phyloP scores from a whole-genome alignment of 2,888 invertebrate species.

The Rhingia campestris region DNA sequence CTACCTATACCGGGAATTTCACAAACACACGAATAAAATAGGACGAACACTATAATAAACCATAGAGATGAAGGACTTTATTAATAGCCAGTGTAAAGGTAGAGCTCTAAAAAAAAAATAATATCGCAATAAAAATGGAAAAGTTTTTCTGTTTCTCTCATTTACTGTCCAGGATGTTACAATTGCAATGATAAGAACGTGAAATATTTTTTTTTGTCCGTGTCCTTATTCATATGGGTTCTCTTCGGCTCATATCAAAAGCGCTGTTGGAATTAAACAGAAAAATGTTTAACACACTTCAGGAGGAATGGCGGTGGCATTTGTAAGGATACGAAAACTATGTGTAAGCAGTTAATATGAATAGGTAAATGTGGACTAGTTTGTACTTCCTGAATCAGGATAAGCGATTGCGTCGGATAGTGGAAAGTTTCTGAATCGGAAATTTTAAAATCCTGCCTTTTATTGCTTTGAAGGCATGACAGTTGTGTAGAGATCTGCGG shows the following conservation, averaged over 20 bases:
- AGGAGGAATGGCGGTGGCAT: not conserved
- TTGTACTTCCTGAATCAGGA: too few species aligned
- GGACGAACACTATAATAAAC: not conserved
- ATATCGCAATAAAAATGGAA: not conserved
- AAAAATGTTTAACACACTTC: slow-evolving; percentile 41
- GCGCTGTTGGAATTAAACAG: slow-evolving; percentile 9
- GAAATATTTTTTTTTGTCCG: slow-evolving; percentile 2
- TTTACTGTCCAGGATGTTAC: slow-evolving; percentile 34
- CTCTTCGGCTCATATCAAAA: slow-evolving; percentile 23
- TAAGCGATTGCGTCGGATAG: too few species aligned
- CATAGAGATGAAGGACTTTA: slow-evolving; percentile 40
- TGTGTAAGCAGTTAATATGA: slow-evolving; percentile 17
- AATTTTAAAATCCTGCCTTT: too few species aligned
- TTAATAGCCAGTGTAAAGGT: slow-evolving; percentile 31
- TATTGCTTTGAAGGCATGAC: too few species aligned
- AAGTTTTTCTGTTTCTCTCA: slow-evolving; percentile 13
- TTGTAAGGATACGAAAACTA: slow-evolving; percentile 12
- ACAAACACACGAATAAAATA: not conserved
- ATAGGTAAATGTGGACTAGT: not conserved
- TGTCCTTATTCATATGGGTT: not conserved
- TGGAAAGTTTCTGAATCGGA: too few species aligned
- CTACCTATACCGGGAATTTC: not conserved
- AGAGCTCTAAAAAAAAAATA: slow-evolving; percentile 24
- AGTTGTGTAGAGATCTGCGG: too few species aligned
- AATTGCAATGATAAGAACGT: slow-evolving; percentile 58